phyloP scores from a whole-genome alignment of 2,888 invertebrate species.

The Argynnis bischoffii region DNA sequence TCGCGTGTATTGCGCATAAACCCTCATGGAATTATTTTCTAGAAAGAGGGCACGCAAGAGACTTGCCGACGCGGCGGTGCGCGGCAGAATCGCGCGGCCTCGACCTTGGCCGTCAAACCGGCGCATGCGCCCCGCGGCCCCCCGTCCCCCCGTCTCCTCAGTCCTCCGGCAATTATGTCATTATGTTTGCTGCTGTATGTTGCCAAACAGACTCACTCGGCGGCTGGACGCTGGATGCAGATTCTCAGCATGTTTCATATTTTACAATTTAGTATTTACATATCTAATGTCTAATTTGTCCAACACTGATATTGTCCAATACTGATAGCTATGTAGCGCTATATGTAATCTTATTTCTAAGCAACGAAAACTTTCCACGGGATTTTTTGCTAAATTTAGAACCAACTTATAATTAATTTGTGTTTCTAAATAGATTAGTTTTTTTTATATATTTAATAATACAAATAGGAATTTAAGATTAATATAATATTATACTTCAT shows the following conservation, averaged over 20 bases:
- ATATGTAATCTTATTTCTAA: neutral
- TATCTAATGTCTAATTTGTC: neutral
- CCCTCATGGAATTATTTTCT: conserved; percentile 59
- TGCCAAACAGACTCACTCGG: conserved; percentile 69
- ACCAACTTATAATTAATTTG: no score
- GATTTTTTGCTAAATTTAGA: no score
- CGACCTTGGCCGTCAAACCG: conserved; percentile 82
- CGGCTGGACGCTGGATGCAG: conserved; percentile 54
- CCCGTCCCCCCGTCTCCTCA: conserved; percentile 35
- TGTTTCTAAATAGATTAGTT: no score
- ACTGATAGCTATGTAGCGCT: no score
- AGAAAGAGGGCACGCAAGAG: conserved; percentile 66
- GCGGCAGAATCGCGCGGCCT: conserved; percentile 77
- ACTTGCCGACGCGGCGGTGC: conserved; percentile 77
- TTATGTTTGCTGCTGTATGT: conserved; percentile 71
- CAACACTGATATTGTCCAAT: neutral
- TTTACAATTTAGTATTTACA: conserved; percentile 5
- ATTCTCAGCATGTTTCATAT: conserved; percentile 41
- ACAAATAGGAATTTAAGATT: no score
- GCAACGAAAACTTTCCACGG: neutral
- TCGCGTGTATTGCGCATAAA: conserved; percentile 67
- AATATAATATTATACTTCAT: no score
- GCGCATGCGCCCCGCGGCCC: conserved; percentile 78
- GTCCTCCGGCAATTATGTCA: conserved; percentile 78
- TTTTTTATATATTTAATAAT: no score